Conservation (phyloP, 2,888 invertebrate genomes). For the Phania funesta region DNA sequence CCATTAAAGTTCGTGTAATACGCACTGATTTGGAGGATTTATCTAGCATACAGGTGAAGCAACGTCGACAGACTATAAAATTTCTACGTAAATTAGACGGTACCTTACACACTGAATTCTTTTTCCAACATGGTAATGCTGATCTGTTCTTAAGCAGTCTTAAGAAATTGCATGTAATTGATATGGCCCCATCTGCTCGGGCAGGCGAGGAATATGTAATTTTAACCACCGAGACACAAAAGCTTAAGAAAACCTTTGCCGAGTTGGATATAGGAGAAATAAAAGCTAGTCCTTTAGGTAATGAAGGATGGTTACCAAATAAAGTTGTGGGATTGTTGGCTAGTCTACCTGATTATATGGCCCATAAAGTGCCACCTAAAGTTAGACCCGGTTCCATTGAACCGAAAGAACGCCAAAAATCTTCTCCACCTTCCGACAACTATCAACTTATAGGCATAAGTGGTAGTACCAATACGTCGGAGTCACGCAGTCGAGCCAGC, state of each 20-base stretch:
- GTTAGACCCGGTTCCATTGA: constrained; percentile 69
- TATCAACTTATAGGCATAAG: constrained; percentile 76
- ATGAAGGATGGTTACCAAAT: constrained; percentile 78
- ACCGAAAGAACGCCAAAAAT: constrained; percentile 64
- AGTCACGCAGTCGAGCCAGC: constrained; percentile 73
- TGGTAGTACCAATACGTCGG: constrained; percentile 72
- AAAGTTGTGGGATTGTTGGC: constrained; percentile 77
- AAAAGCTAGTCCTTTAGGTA: constrained; percentile 74
- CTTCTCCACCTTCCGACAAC: constrained; percentile 72
- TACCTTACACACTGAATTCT: constrained; percentile 85
- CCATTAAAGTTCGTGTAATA: constrained; percentile 80
- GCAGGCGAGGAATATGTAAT: constrained; percentile 84
- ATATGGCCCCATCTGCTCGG: constrained; percentile 82
- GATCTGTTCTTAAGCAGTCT: constrained; percentile 82
- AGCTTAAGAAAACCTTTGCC: constrained; percentile 91
- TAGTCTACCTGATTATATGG: constrained; percentile 78
- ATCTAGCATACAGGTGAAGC: constrained; percentile 84
- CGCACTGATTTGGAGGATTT: constrained; percentile 84
- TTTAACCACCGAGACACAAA: constrained; percentile 85
- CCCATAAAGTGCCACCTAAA: constrained; percentile 72
- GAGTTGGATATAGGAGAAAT: constrained; percentile 87
- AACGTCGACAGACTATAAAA: constrained; percentile 82
- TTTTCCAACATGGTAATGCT: constrained; percentile 93
- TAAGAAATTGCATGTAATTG: constrained; percentile 76
- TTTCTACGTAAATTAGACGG: constrained; percentile 85